These are phyloP conservation scores for Cassiopea xamachana DNA, from an alignment of 30 jellyfish, hydroid and myxozoan genomes.

Conservation along the genomic window DNA sequence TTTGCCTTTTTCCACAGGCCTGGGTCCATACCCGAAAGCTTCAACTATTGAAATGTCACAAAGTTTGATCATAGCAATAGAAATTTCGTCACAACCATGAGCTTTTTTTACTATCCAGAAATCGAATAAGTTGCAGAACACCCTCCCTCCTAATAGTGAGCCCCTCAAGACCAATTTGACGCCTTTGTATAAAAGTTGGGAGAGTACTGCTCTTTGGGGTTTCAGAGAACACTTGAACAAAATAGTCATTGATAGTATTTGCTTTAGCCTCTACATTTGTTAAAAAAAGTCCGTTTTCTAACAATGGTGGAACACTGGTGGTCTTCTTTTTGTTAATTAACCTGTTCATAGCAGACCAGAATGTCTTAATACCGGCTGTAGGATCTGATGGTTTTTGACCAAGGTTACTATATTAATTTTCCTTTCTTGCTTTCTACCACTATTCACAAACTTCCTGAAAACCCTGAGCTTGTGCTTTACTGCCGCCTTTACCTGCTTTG, in stretches of 20 bases:
- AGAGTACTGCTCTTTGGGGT: background rate
- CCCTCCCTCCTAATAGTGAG: background rate
- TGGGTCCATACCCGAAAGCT: constrained; percentile 49
- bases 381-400: constrained; percentile 67
- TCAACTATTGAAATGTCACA: constrained; percentile 28
- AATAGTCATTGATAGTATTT: background rate
- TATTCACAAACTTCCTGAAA: constrained; percentile 36
- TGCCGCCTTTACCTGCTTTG: constrained; percentile 35
- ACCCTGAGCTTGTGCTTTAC: constrained; percentile 56
- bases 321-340: constrained; percentile 40
- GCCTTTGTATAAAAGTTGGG: background rate
- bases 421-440: constrained; percentile 65
- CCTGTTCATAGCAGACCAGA: constrained; percentile 57
- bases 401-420: constrained; percentile 26
- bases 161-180: background rate
- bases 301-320: constrained; percentile 35
- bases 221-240: background rate
- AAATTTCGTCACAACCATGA: background rate
- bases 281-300: constrained; percentile 47
- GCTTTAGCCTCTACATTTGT: constrained; percentile 57
- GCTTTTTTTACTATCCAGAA: background rate
- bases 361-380: background rate
- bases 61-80: background rate
- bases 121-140: background rate
- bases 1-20: constrained; percentile 53